These are phyloP conservation scores for Atractosteus spatula DNA, from an alignment of 2,113 vertebrate genomes.

Conservation along the genomic window DNA sequence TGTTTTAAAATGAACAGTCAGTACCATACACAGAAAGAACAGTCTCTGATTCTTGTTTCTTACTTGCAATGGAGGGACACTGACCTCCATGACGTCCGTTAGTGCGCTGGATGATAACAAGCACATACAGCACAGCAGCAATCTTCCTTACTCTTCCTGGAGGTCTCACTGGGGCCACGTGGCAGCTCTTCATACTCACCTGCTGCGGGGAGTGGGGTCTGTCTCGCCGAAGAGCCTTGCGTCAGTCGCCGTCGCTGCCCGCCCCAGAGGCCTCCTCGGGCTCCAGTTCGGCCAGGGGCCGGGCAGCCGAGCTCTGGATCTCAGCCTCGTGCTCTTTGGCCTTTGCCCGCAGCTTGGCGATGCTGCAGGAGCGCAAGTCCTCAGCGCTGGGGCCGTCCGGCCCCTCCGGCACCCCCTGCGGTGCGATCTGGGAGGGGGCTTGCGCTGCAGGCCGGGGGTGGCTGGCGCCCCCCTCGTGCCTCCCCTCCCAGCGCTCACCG, in stretches of 20 bases:
- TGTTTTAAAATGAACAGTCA: too few relatives aligned
- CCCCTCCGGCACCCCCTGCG: conserved; percentile 33
- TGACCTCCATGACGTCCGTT: too few relatives aligned
- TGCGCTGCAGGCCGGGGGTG: conserved; percentile 39
- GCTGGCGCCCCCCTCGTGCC: conserved; percentile 37
- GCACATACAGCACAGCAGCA: too few relatives aligned
- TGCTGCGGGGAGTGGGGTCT: too few relatives aligned
- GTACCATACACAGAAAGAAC: too few relatives aligned
- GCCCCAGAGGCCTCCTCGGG: not conserved
- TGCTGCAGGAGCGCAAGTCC: conserved; percentile 67
- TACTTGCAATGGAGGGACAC: too few relatives aligned
- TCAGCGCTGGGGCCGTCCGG: conserved; percentile 47
- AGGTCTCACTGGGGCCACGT: too few relatives aligned
- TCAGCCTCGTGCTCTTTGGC: conserved; percentile 70
- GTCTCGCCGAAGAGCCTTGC: too few relatives aligned
- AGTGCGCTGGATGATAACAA: too few relatives aligned
- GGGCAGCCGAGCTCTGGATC: conserved; percentile 52
- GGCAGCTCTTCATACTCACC: too few relatives aligned
- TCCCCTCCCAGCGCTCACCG: conserved; percentile 44
- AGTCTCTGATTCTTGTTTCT: too few relatives aligned
- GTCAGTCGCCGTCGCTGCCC: conserved; percentile 19
- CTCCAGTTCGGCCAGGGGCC: not conserved
- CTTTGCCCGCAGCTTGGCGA: conserved; percentile 71
- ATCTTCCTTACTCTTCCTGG: too few relatives aligned
- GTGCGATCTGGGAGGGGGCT: conserved; percentile 10